Conservation (phyloP, 2,113 vertebrate genomes). For the Aphelocoma coerulescens region DNA sequence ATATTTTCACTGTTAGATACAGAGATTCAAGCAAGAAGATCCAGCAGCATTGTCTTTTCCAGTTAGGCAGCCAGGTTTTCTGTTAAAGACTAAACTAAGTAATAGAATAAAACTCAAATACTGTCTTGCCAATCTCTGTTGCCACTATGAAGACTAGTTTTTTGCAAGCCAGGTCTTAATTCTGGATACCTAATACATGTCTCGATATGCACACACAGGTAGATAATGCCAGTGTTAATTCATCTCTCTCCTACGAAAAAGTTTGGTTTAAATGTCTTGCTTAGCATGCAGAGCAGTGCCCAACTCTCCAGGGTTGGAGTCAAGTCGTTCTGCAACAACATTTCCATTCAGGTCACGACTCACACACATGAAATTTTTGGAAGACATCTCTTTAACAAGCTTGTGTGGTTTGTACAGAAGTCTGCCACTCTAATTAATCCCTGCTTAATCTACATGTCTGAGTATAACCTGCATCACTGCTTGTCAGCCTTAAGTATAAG, state of each 20-base stretch:
- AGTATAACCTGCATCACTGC: background rate
- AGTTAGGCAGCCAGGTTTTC: background rate
- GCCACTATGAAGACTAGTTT: background rate
- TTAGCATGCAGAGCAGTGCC: background rate
- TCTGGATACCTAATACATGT: background rate
- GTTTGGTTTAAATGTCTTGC: background rate
- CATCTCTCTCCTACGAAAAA: background rate
- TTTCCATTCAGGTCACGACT: background rate
- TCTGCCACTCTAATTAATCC: background rate
- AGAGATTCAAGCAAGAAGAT: background rate
- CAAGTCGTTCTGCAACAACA: background rate
- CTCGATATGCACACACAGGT: background rate
- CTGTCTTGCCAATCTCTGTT: background rate
- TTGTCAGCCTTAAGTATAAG: background rate
- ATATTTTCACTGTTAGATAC: background rate
- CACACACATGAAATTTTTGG: background rate
- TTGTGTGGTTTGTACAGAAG: background rate
- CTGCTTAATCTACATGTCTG: background rate
- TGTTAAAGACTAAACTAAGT: background rate
- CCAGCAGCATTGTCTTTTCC: background rate
- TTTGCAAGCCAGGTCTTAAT: background rate
- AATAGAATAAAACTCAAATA: background rate
- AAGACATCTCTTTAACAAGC: background rate
- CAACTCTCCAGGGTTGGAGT: background rate
- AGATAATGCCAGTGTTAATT: background rate